Evolutionary conservation across 2,113 vertebrate genomes (phyloP).

Genomic region (Podarcis cretensis): DNA sequence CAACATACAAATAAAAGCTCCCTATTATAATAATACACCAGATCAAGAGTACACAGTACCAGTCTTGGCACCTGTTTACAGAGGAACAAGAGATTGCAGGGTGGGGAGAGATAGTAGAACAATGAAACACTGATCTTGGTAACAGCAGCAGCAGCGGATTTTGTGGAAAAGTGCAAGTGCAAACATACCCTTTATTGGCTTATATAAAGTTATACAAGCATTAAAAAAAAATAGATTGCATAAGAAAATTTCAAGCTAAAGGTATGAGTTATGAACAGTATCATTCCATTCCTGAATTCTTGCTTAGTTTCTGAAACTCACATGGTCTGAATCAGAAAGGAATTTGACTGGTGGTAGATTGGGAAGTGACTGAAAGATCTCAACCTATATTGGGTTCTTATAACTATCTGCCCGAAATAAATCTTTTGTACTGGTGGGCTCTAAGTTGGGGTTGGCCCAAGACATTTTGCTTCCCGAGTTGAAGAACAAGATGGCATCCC

Average conservation of each 20-base stretch:
- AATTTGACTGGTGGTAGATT: neutral
- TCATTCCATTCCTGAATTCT: neutral
- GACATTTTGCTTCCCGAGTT: too few relatives aligned
- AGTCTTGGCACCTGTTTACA: neutral
- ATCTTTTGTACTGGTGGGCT: too few relatives aligned
- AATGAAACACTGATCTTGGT: neutral
- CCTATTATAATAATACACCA: neutral
- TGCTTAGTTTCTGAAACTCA: neutral
- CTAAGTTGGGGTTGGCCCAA: too few relatives aligned
- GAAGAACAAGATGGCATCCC: too few relatives aligned
- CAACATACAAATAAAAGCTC: neutral
- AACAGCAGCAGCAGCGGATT: neutral
- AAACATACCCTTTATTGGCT: neutral
- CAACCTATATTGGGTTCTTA: neutral
- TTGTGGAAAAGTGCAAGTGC: neutral
- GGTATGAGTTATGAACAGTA: neutral
- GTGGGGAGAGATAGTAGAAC: neutral
- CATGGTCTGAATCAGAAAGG: neutral
- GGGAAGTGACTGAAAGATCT: neutral
- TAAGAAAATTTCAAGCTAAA: neutral
- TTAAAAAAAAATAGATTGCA: accelerated
- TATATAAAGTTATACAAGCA: neutral
- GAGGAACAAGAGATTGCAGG: neutral
- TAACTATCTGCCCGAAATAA: too few relatives aligned
- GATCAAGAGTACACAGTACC: neutral